phyloP scores from a whole-genome alignment of 2,888 invertebrate species.

The Hyles lineata region DNA sequence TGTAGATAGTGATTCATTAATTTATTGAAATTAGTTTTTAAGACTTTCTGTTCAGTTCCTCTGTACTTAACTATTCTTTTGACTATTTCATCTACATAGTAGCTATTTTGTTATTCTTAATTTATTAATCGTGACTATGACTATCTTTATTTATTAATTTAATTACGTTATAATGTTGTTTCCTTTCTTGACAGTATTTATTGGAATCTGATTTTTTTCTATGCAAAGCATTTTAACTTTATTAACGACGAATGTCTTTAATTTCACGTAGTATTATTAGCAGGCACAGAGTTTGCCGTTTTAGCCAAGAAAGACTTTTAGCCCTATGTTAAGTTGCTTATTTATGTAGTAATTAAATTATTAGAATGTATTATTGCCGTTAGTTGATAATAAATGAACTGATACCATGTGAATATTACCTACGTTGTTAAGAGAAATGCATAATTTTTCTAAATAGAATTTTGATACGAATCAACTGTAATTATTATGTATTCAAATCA shows the following conservation, averaged over 20 bases:
- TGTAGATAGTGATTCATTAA: slow-evolving; percentile 76
- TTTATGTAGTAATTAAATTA: slow-evolving; percentile 66
- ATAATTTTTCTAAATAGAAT: slow-evolving; percentile 58
- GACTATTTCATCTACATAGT: slow-evolving; percentile 35
- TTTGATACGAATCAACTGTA: slow-evolving; percentile 64
- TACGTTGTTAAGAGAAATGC: slow-evolving; percentile 59
- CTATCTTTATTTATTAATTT: slow-evolving; percentile 59
- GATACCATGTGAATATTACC: slow-evolving; percentile 67
- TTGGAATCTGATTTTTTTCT: slow-evolving; percentile 53
- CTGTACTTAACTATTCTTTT: slow-evolving; percentile 52
- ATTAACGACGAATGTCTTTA: slow-evolving; percentile 50
- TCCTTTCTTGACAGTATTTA: slow-evolving; percentile 46
- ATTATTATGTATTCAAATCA: slow-evolving; percentile 58
- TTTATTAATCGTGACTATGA: slow-evolving; percentile 52
- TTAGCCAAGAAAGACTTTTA: slow-evolving; percentile 81
- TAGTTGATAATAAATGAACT: slow-evolving; percentile 74
- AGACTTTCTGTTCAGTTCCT: slow-evolving; percentile 72
- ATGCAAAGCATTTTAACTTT: slow-evolving; percentile 51
- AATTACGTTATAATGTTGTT: slow-evolving; percentile 50
- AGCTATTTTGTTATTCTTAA: slow-evolving; percentile 46
- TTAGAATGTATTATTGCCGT: slow-evolving; percentile 68
- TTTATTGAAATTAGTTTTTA: slow-evolving; percentile 78
- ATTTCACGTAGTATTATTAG: slow-evolving; percentile 72
- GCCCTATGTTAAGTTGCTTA: slow-evolving; percentile 72
- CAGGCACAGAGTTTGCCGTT: slow-evolving; percentile 65